Percentiles rank a stretch among this genome's conserved stretches.
phyloP scores from a whole-genome alignment of 2,888 invertebrate species.

The Drosophila suboccidentalis region DNA sequence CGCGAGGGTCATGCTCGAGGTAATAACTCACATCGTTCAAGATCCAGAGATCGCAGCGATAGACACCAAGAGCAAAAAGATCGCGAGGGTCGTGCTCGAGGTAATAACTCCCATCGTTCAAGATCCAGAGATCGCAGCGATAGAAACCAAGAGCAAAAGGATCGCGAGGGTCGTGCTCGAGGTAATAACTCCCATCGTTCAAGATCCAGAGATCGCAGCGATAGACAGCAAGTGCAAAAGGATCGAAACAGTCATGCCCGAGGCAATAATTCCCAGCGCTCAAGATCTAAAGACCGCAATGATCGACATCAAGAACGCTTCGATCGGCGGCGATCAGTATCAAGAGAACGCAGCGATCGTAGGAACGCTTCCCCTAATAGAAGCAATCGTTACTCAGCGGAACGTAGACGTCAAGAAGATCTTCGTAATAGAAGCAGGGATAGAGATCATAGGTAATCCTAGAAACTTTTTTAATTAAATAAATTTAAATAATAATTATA shows the following conservation, averaged over 20 bases:
- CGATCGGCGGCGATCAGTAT: not conserved
- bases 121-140: constrained; percentile 13
- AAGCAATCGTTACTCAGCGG: constrained; percentile 32
- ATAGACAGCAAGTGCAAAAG: not conserved
- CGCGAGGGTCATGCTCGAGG: constrained; percentile 27
- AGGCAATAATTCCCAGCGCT: too few species aligned
- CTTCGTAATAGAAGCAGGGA: constrained; percentile 31
- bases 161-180: too few species aligned
- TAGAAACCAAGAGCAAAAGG: not conserved
- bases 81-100: constrained; percentile 25
- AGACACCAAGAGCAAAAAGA: constrained; percentile 70
- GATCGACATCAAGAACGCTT: not conserved
- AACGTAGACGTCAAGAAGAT: constrained; percentile 24
- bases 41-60: constrained; percentile 9
- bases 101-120: constrained; percentile 26
- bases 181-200: too few species aligned
- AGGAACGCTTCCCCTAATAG: constrained; percentile 26
- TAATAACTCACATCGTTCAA: constrained; percentile 28
- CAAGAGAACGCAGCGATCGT: constrained; percentile 21
- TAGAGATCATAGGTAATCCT: constrained; percentile 45
- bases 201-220: too few species aligned
- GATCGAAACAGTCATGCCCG: too few species aligned
- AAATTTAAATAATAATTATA: not conserved
- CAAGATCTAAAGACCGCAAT: too few species aligned
- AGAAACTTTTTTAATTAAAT: not conserved